phyloP scores from a whole-genome alignment of 1,140 invertebrate species.

The Sitodiplosis mosellana region DNA sequence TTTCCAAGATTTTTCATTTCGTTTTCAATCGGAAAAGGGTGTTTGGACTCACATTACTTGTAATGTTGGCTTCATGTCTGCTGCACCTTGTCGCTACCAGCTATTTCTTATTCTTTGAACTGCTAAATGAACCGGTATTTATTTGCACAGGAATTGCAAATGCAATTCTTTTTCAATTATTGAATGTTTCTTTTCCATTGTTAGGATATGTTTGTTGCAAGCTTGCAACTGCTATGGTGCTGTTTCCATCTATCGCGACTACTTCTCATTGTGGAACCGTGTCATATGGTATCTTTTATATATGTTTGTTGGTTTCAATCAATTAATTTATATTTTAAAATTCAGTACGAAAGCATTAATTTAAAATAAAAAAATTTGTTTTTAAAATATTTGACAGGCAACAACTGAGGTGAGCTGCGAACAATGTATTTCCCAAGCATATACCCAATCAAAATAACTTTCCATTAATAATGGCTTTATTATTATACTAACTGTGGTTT shows the following conservation, averaged over 20 bases:
- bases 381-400: too few species aligned
- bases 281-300: too few species aligned
- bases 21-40: conserved; percentile 12
- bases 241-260: conserved; percentile 38
- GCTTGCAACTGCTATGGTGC: conserved; percentile 41
- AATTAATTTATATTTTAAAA: too few species aligned
- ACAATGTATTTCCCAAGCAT: too few species aligned
- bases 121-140: conserved; percentile 14
- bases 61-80: conserved; percentile 42
- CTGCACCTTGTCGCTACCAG: conserved; percentile 51
- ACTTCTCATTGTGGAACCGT: conserved; percentile 45
- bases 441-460: too few species aligned
- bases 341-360: too few species aligned
- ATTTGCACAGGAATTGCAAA: neutral
- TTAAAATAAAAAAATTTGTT: too few species aligned
- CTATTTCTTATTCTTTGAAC: conserved; percentile 47
- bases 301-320: too few species aligned
- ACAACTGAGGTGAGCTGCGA: too few species aligned
- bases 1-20: neutral
- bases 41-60: conserved; percentile 37
- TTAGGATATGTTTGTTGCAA: conserved; percentile 24
- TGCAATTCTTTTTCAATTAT: neutral
- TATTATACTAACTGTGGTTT: too few species aligned
- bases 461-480: too few species aligned
- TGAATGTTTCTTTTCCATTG: too few species aligned